Base-by-base conservation (phyloP, 1,140 invertebrate species). In the Brachionus paranguensis region DNA sequence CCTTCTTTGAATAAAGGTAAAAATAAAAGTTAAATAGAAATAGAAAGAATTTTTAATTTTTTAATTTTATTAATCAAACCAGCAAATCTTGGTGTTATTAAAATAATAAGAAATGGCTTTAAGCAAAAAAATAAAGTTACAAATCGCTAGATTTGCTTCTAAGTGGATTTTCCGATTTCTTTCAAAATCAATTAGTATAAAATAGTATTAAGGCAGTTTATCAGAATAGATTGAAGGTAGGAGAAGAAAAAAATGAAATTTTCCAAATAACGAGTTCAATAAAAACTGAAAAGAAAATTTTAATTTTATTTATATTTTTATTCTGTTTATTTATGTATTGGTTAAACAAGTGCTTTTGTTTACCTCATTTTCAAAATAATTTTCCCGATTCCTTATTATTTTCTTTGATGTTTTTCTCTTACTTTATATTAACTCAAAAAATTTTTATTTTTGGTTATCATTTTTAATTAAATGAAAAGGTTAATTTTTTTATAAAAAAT, bases 181-280 rank as follows among this genome's bases (percentile, higher is more conserved):
- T 72, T 72, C 68, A 72, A 72, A 43, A 43, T 43, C 10, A 47
- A 72, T 72, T 72, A 72, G 20, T 72, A 20, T 33, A 72, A 43
- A 72, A 72, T 20, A 72, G 7, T 20, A 72, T 20, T 72, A 2
- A 27, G 53, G 53, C 53, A 60, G 5, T 60, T 60, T 60, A 8
- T 20, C 11, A 41, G 41, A 41, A 43, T 12, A 45, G 68, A 43
- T 47, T 47, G 68, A 5, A 20, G 20, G 7, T 20, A 6, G 4
- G 17, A 72, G 8, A 0, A n/a, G 37, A n/a, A 41, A 29, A n/a
- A 70, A 10, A 14, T 37, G 37, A 20, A 72, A 72, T 43, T 72
- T 72, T 24, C 68, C 41, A 72, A 72, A 43, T 72, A 72, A 72
- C 43, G 68, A 72, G 68, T 72, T 72, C n/a, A 72, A 72, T 27